Evolutionary conservation across 2,888 invertebrate species (phyloP).

Genomic region (Pachycephus smyrnensis): DNA sequence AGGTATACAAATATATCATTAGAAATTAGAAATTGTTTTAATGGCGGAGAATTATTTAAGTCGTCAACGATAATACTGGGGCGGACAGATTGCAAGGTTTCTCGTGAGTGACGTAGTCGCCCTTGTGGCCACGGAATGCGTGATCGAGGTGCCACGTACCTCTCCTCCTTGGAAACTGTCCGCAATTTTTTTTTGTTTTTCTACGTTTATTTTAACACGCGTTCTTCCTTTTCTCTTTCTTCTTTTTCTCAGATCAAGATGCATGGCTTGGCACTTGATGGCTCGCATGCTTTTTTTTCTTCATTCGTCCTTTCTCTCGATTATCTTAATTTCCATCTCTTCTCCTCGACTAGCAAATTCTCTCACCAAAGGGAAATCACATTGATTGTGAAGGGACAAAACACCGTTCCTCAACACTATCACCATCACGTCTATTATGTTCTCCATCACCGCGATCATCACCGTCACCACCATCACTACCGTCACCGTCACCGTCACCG

Average conservation of each 20-base stretch:
- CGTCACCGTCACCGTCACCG: neutral
- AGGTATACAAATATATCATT: constrained; percentile 21
- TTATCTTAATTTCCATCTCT: neutral
- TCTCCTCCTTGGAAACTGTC: constrained; percentile 41
- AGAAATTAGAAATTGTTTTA: constrained; percentile 9
- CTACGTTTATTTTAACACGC: neutral
- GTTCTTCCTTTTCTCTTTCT: neutral
- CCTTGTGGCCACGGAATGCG: neutral
- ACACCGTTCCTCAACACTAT: neutral
- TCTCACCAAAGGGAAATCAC: neutral
- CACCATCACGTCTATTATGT: neutral
- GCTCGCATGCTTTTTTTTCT: neutral
- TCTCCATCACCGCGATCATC: neutral
- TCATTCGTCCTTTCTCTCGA: neutral
- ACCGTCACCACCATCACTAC: neutral
- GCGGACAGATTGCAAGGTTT: constrained; percentile 47
- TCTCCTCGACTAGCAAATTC: neutral
- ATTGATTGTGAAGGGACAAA: neutral
- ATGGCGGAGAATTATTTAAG: constrained; percentile 16
- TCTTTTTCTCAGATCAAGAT: neutral
- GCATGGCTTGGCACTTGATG: neutral
- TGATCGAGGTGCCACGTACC: neutral
- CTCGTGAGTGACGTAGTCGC: neutral
- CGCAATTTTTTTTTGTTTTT: constrained; percentile 35
- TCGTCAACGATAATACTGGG: constrained; percentile 19